phyloP scores from a whole-genome alignment of 2,888 invertebrate genomes.

The Lordiphosa fenestrarum region DNA sequence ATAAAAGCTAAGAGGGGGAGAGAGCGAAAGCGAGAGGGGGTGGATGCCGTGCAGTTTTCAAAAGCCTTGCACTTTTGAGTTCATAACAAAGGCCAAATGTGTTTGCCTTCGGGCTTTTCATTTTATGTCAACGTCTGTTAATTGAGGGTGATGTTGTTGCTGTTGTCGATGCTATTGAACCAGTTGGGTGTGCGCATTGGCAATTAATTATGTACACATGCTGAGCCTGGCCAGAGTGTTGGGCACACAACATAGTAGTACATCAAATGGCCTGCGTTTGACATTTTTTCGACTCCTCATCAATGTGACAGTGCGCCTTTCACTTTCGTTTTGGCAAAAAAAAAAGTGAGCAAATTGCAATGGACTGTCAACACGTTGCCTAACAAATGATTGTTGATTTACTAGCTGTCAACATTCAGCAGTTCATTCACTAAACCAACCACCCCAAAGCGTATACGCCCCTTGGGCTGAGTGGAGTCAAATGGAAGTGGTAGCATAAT shows the following conservation, averaged over 20 bases:
- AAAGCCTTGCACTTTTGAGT: conserved; percentile 37
- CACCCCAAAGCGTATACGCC: no score
- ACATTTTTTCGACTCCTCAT: conserved; percentile 23
- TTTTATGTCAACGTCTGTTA: conserved; percentile 44
- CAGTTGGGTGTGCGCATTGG: conserved; percentile 32
- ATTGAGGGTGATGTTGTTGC: conserved; percentile 55
- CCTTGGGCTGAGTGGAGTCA: no score
- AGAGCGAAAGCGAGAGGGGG: conserved; percentile 6
- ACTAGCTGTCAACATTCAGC: conserved; percentile 9
- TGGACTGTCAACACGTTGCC: conserved; percentile 35
- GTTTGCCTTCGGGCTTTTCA: conserved; percentile 39
- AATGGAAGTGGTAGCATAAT: no score
- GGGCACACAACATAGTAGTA: neutral
- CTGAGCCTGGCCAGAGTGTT: neutral
- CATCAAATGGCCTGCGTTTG: conserved; percentile 12
- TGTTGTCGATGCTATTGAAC: conserved; percentile 37
- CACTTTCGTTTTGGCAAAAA: conserved; percentile 22
- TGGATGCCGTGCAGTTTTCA: conserved; percentile 15
- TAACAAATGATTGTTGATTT: conserved; percentile 10
- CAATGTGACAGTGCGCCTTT: conserved; percentile 4
- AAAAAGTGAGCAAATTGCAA: conserved; percentile 29
- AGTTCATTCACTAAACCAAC: no score
- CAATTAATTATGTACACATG: conserved; percentile 53
- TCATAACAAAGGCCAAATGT: conserved; percentile 28
- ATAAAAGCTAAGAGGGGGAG: conserved; percentile 33